Evolutionary conservation across 1,140 invertebrate genomes (phyloP), one percentile per base, ranked within the genome.

Genomic region (Eriosoma lanigerum): DNA sequence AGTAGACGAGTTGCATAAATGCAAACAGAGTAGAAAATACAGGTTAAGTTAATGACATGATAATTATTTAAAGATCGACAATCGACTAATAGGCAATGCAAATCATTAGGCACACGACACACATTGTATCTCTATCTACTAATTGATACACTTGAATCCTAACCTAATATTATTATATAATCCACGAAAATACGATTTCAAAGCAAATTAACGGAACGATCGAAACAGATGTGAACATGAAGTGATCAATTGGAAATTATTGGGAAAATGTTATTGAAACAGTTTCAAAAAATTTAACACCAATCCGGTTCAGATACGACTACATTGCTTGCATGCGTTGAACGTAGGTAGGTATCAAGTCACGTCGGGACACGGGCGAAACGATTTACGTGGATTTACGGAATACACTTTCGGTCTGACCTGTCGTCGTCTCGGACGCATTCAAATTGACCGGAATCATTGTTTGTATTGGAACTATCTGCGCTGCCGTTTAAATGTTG

Each of bases 371-470:
- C 26, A 29, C 3, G 8, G 8, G 48, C 8, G 15, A 24, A 6
- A 48, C 24, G 9, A 26, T 72, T 52, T 17, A 17, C 29, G 13
- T 32, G 52, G 52, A 38, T n/a, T 62, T 62, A 58, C n/a, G 12
- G 46, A 46, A 0, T 19, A 8, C 1, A 4, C 1, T 26, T 50
- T 50, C 3, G 3, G 3, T 44, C 56, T 46, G 9, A 78, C 75
- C 75, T 78, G 56, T 78, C 75, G 3, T 78, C 75, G 4, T 78
- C 75, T n/a, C 75, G 32, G 56, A 78, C 75, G 24, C 75, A 78
- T 62, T 78, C 75, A 44, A 78, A 78, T 46, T 78, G 75, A 46
- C 56, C 56, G 15, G 75, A 78, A 62, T 78, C 75, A 48, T 62
- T 78, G 17, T 62, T 78, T 46, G 75, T 46, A 19, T 21, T 78